These are phyloP conservation scores for Hermaeophaga mercurialis DNA, from an alignment of 2,888 invertebrate species.

Conservation along the genomic window DNA sequence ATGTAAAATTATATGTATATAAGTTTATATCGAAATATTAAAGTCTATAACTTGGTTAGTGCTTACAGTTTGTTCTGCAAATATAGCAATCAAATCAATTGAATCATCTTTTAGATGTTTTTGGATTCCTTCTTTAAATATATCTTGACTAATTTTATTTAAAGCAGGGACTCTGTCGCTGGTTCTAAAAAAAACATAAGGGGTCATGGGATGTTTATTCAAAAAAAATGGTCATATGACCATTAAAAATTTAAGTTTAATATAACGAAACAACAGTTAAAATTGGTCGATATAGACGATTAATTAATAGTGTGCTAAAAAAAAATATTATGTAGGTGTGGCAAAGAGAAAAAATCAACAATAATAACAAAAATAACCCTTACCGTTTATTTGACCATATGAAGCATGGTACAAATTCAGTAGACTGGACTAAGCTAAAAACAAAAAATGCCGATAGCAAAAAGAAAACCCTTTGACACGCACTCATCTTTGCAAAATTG, in stretches of 20 bases:
- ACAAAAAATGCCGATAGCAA: slow-evolving; percentile 27
- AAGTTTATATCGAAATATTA: background rate
- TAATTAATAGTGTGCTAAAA: too few species aligned
- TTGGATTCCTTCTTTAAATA: slow-evolving; percentile 51
- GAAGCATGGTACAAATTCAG: slow-evolving; percentile 55
- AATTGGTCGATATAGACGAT: too few species aligned
- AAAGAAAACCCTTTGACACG: slow-evolving; percentile 22
- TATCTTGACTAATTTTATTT: slow-evolving; percentile 51
- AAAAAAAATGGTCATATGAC: slow-evolving; percentile 39
- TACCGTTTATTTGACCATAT: slow-evolving; percentile 54
- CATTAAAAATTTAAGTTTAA: slow-evolving; percentile 1
- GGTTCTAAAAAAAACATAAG: slow-evolving; percentile 36
- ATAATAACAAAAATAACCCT: slow-evolving; percentile 34
- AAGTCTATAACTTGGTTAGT: background rate
- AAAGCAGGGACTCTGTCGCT: slow-evolving; percentile 52
- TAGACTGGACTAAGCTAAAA: slow-evolving; percentile 36
- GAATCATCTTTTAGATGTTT: slow-evolving; percentile 50
- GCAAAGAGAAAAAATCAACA: slow-evolving; percentile 26
- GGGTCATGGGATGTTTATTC: slow-evolving; percentile 3
- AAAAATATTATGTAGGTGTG: slow-evolving; percentile 35
- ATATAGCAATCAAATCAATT: slow-evolving; percentile 55
- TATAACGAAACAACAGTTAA: too few species aligned
- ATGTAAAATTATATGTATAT: slow-evolving; percentile 8
- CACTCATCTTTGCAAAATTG: slow-evolving; percentile 31
- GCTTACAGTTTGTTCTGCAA: slow-evolving; percentile 61